Evolutionary conservation across 1,140 invertebrate species (phyloP).

Genomic region (Laupala kohalensis): DNA sequence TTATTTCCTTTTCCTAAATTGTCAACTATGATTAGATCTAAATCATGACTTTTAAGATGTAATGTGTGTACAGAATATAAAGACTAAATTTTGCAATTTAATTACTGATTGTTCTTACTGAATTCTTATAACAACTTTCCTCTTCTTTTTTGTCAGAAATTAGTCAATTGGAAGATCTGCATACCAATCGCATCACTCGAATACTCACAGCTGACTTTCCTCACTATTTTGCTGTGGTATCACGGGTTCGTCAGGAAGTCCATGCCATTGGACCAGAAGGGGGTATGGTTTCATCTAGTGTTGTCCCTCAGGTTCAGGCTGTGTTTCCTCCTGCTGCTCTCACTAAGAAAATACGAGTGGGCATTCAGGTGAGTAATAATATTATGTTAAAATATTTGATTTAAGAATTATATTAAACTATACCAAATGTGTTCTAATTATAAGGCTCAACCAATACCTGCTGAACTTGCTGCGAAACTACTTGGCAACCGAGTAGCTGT

Average conservation of each 20-base stretch:
- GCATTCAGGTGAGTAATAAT: slow-evolving; percentile 84
- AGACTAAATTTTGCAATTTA: no score
- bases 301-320: slow-evolving; percentile 90
- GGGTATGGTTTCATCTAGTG: slow-evolving; percentile 84
- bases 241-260: slow-evolving; percentile 82
- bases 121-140: no score
- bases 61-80: no score
- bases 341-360: slow-evolving; percentile 91
- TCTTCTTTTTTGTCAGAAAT: slow-evolving; percentile 43
- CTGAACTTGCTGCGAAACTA: slow-evolving; percentile 68
- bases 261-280: slow-evolving; percentile 89
- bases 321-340: slow-evolving; percentile 86
- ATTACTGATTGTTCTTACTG: no score
- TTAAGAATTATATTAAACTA: no score
- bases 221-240: slow-evolving; percentile 91
- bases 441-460: slow-evolving; percentile 78
- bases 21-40: no score
- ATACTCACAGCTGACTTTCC: slow-evolving; percentile 93
- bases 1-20: no score
- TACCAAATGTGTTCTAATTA: slow-evolving; percentile 18
- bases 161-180: slow-evolving; percentile 68
- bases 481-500: slow-evolving; percentile 85
- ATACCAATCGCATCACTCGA: slow-evolving; percentile 75
- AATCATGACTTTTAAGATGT: no score
- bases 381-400: no score